phyloP scores from a whole-genome alignment of 1,140 invertebrate species.

The Uloborus diversus region DNA sequence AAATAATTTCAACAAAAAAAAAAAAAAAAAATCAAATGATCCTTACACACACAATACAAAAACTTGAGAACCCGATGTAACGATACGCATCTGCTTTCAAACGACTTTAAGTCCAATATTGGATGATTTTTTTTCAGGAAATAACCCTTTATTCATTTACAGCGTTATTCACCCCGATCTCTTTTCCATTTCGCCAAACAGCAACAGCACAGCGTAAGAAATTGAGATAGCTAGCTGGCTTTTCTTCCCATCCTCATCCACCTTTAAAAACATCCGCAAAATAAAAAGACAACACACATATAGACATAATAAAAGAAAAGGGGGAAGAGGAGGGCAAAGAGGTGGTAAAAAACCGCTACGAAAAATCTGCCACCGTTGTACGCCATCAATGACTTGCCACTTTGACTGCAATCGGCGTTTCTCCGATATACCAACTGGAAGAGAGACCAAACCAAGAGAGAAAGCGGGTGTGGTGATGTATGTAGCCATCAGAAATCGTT shows the following conservation, averaged over 20 bases:
- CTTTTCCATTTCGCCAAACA: background rate
- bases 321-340: background rate
- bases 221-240: slow-evolving; percentile 30
- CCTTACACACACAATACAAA: too few species aligned
- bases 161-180: background rate
- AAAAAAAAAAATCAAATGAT: too few species aligned
- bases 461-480: slow-evolving; percentile 34
- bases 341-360: slow-evolving; percentile 16
- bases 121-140: too few species aligned
- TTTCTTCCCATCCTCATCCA: background rate
- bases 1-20: too few species aligned
- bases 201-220: slow-evolving; percentile 8
- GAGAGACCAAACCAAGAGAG: slow-evolving; percentile 17
- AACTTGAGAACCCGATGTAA: too few species aligned
- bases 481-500: slow-evolving; percentile 55
- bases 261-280: slow-evolving; percentile 41
- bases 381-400: slow-evolving; percentile 55
- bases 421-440: slow-evolving; percentile 4
- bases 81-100: too few species aligned
- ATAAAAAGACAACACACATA: slow-evolving; percentile 40
- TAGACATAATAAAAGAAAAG: slow-evolving; percentile 30
- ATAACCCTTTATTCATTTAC: background rate
- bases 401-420: slow-evolving; percentile 32
- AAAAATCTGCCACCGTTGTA: slow-evolving; percentile 42
- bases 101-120: too few species aligned